phyloP scores from a whole-genome alignment of 1,140 invertebrate genomes.

The Camponotus vicinus region DNA sequence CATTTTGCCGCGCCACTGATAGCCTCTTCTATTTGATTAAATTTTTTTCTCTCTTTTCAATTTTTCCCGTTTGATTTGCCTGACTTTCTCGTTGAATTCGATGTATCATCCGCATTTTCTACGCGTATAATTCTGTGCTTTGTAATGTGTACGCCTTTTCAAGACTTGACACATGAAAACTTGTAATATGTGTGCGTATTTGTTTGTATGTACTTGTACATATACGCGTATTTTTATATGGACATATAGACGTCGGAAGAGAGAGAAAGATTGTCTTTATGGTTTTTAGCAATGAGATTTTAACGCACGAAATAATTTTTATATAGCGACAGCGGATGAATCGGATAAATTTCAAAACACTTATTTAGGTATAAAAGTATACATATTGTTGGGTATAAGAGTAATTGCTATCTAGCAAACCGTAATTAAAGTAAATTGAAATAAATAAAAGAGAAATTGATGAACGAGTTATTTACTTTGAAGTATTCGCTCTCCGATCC shows the following conservation, averaged over 20 bases:
- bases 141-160: neutral
- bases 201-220: neutral
- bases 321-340: neutral
- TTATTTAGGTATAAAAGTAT: neutral
- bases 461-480: neutral
- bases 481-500: neutral
- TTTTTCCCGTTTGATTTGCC: neutral
- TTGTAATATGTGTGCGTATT: neutral
- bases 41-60: constrained; percentile 7
- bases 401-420: neutral
- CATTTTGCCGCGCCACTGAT: constrained; percentile 20
- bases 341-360: constrained; percentile 6
- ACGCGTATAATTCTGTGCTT: neutral
- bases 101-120: neutral
- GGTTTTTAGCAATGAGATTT: neutral
- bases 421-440: neutral
- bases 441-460: neutral
- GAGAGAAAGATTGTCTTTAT: constrained; percentile 17
- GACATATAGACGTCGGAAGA: constrained; percentile 23
- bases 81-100: neutral
- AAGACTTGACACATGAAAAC: constrained; percentile 10
- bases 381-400: neutral
- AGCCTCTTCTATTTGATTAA: constrained; percentile 20
- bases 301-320: neutral
- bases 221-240: constrained; percentile 10